Evolutionary conservation across 2,888 invertebrate species (phyloP).

Genomic region (Melanargia galathea): DNA sequence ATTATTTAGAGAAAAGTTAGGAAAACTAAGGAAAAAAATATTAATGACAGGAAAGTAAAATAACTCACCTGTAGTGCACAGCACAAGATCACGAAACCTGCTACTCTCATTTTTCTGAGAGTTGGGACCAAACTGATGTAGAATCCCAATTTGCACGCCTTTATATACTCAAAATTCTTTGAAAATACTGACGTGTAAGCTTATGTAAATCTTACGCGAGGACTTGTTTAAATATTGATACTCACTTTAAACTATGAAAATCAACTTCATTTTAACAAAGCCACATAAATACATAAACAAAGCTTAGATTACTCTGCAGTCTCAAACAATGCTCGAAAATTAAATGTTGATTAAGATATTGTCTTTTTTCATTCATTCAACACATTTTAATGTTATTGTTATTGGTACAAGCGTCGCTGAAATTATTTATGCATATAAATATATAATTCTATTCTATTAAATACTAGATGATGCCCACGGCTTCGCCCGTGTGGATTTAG

Average conservation of each 20-base stretch:
- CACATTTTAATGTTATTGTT: neutral
- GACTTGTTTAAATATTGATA: constrained; percentile 55
- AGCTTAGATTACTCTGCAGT: constrained; percentile 47
- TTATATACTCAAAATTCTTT: constrained; percentile 62
- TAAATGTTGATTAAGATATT: constrained; percentile 55
- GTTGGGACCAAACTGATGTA: constrained; percentile 71
- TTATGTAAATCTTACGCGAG: constrained; percentile 39
- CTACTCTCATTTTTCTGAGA: constrained; percentile 74
- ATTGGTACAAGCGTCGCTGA: neutral
- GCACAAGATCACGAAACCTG: constrained; percentile 76
- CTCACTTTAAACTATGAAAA: constrained; percentile 46
- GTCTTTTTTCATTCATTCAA: constrained; percentile 38
- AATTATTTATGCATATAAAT: neutral
- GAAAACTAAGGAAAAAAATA: too few relatives aligned
- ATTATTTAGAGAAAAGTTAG: too few relatives aligned
- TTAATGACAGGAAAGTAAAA: neutral
- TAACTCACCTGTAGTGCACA: constrained; percentile 73
- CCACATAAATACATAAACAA: too few relatives aligned
- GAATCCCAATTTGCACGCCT: constrained; percentile 39
- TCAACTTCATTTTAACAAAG: constrained; percentile 51
- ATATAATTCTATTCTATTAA: too few relatives aligned
- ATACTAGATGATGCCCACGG: too few relatives aligned
- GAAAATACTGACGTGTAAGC: constrained; percentile 33
- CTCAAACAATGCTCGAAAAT: constrained; percentile 61
- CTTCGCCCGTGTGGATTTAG: too few relatives aligned